Percentiles rank a stretch among this genome's conserved stretches.
Conservation (phyloP, 2,888 invertebrate species). For the Poecilobothrus nobilitatus region DNA sequence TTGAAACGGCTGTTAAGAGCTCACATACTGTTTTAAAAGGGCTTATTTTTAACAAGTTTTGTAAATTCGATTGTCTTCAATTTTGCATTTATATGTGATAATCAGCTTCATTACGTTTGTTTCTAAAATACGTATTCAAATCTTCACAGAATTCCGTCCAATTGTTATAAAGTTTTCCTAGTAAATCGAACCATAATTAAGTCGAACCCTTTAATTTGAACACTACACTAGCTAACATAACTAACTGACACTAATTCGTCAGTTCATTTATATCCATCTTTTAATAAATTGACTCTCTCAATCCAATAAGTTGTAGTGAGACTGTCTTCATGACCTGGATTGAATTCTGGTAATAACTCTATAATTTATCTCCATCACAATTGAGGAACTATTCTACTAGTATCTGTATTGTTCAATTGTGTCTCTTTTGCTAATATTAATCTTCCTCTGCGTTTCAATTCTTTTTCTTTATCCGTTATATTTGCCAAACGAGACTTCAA, state of each 20-base stretch:
- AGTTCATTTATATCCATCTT: neutral
- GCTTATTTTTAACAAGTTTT: neutral
- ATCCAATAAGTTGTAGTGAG: neutral
- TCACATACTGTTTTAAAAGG: neutral
- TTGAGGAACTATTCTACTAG: neutral
- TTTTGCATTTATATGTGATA: neutral
- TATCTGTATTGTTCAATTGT: neutral
- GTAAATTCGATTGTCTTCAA: conserved; percentile 6
- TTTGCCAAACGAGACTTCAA: neutral
- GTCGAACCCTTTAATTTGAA: neutral
- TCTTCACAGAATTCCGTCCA: conserved; percentile 8
- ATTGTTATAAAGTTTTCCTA: neutral
- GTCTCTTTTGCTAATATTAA: neutral
- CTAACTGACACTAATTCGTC: neutral
- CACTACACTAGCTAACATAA: no score
- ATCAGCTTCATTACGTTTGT: neutral
- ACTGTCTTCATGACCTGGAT: neutral
- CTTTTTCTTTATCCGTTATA: neutral
- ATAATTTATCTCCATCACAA: neutral
- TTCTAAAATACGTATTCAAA: neutral
- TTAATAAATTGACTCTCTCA: neutral
- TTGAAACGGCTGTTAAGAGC: neutral
- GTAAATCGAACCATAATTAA: neutral
- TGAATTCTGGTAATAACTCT: neutral
- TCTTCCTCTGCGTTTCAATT: neutral